These are phyloP conservation scores for Cynaeus angustus DNA, from an alignment of 2,888 invertebrate species.

Conservation along the genomic window DNA sequence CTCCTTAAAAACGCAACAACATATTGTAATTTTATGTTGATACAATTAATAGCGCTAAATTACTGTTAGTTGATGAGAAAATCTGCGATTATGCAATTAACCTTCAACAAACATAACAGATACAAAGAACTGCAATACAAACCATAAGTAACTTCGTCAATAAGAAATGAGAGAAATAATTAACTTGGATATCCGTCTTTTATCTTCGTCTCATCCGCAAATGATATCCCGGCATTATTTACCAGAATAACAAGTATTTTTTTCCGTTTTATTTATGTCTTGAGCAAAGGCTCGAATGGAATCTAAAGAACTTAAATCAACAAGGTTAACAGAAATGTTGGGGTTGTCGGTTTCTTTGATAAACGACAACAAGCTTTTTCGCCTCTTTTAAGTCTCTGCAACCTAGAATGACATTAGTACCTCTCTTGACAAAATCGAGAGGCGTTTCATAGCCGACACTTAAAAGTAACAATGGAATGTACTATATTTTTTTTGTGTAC, in stretches of 20 bases:
- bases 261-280: slow-evolving; percentile 73
- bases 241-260: slow-evolving; percentile 77
- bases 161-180: slow-evolving; percentile 82
- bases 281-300: slow-evolving; percentile 77
- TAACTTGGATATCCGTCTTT: slow-evolving; percentile 81
- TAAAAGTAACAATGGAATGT: too few species aligned
- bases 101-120: too few species aligned
- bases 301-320: slow-evolving; percentile 74
- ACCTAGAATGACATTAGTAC: slow-evolving; percentile 74
- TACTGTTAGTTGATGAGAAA: too few species aligned
- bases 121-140: too few species aligned
- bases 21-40: too few species aligned
- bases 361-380: too few species aligned
- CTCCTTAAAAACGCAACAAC: too few species aligned
- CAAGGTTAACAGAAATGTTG: slow-evolving; percentile 67
- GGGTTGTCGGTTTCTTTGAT: slow-evolving; percentile 65
- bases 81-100: slow-evolving; percentile 50
- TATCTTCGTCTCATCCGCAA: slow-evolving; percentile 70
- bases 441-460: slow-evolving; percentile 71
- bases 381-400: slow-evolving; percentile 71
- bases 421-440: slow-evolving; percentile 71
- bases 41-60: too few species aligned
- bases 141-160: slow-evolving; percentile 74
- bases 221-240: slow-evolving; percentile 78
- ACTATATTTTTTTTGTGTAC: too few species aligned